Evolutionary conservation across 2,888 invertebrate genomes (phyloP).

Genomic region (Caprella mutica): DNA sequence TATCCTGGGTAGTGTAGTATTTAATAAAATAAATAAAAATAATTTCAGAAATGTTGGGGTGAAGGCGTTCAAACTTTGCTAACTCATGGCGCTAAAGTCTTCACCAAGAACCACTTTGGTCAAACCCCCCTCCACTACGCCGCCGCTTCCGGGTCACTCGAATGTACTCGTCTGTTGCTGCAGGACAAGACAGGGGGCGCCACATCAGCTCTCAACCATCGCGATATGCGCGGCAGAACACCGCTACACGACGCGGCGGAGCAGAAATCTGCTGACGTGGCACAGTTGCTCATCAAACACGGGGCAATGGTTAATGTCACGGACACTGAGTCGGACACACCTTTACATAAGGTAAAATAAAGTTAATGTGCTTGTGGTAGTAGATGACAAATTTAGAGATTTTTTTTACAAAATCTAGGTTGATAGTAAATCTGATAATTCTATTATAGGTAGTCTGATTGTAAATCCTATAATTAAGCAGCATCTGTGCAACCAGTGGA

Average conservation of each 20-base stretch:
- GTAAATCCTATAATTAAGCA: no score
- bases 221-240: conserved; percentile 33
- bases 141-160: conserved; percentile 22
- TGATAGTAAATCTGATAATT: no score
- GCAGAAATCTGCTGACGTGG: conserved; percentile 14
- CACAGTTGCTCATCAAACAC: conserved; percentile 40
- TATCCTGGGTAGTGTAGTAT: no score
- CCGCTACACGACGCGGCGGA: conserved; percentile 33
- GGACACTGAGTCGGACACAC: conserved; percentile 46
- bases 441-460: no score
- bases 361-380: no score
- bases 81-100: conserved; percentile 22
- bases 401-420: no score
- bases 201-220: conserved; percentile 23
- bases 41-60: conserved; percentile 25
- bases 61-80: conserved; percentile 26
- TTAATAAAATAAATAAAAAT: no score
- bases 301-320: conserved; percentile 44
- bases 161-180: conserved; percentile 27
- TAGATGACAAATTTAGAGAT: background rate
- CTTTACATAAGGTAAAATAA: conserved; percentile 46
- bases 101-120: conserved; percentile 32
- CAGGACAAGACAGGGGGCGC: conserved; percentile 8
- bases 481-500: no score
- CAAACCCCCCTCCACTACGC: conserved; percentile 34